Base-by-base conservation (phyloP, 92 coral and sea anemone genomes). In the Scolanthus callimorphus region DNA sequence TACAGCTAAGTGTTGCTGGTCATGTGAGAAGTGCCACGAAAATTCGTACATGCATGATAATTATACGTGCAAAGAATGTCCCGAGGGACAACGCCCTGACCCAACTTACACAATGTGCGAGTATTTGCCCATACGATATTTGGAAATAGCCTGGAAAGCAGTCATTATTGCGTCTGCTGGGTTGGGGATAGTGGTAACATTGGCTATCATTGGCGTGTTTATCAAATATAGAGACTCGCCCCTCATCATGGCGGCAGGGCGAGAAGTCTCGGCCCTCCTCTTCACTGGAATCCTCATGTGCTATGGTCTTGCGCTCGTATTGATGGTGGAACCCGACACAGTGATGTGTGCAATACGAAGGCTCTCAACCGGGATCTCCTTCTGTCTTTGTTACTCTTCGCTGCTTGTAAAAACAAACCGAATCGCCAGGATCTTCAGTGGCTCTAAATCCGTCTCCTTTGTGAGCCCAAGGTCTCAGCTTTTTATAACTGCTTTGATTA, bases 171-270 rank as follows among this genome's bases (percentile, higher is more conserved):
- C 74, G 0, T 17, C 69, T 10, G 31, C 88, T 27, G 65, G 73
- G 12, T 19, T 85, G 44, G 94, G 94, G 27, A 45, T 85, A 2
- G 29, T 85, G 24, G 70, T 74, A 4, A 76, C 94, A 6, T 15
- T 55, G 21, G 34, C 71, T 21, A 67, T 81, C 9, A 46, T 74
- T 3, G 73, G 43, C 20, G 83, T 85, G 0, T 85, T 85, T 46
- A 22, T 85, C 24, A 79, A 76, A 48, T 85, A 73, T 56, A 37
- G 43, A 20, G 51, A 48, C 22, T 74, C 88, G 24, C 84, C 94
- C 34, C 73, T 81, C 26, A 82, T 85, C 9, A 85, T 73, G 62
- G 94, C 94, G n/a, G 74, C 94, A 0, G 94, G 94, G 24, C 73
- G 81, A 23, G 94, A 85, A 37, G 49, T 85, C 45, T 85, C 88